Percentiles rank a stretch among this genome's conserved stretches.
These are phyloP conservation scores for Atherinosoma microstoma DNA, from an alignment of 2,797 vertebrate species.

Conservation along the genomic window DNA sequence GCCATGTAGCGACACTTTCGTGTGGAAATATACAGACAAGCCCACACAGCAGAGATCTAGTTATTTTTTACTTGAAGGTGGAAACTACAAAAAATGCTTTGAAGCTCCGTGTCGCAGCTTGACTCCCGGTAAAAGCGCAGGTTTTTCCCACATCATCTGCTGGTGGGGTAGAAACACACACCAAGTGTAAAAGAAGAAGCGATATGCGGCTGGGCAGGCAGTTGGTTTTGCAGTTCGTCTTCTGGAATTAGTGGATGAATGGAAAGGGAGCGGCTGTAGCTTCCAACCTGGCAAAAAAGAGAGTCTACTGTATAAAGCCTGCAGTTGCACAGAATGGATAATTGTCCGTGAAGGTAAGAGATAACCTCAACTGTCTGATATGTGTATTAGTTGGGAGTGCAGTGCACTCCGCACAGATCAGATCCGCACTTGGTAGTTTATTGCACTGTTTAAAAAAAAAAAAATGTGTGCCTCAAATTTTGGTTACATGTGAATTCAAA, in stretches of 20 bases:
- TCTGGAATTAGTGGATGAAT: slow-evolving; percentile 73
- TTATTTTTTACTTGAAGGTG: slow-evolving; percentile 65
- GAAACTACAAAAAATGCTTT: slow-evolving; percentile 64
- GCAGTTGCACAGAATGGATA: slow-evolving; percentile 64
- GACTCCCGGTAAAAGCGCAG: slow-evolving; percentile 56
- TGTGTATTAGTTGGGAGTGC: slow-evolving; percentile 3
- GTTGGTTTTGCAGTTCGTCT: slow-evolving; percentile 60
- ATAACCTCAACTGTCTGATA: not conserved
- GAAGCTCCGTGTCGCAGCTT: slow-evolving; percentile 57
- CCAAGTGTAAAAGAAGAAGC: slow-evolving; percentile 45
- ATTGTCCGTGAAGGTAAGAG: slow-evolving; percentile 68
- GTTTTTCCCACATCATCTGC: slow-evolving; percentile 49
- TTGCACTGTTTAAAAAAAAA: not conserved
- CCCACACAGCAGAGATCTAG: slow-evolving; percentile 48
- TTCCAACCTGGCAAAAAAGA: slow-evolving; percentile 32
- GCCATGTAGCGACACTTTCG: slow-evolving; percentile 46
- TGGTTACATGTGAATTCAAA: no score
- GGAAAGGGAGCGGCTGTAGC: slow-evolving; percentile 71
- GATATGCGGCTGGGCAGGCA: slow-evolving; percentile 55
- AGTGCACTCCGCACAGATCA: not conserved
- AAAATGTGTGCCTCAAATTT: not conserved
- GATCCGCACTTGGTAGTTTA: slow-evolving; percentile 9
- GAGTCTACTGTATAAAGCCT: slow-evolving; percentile 28
- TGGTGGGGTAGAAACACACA: slow-evolving; percentile 10
- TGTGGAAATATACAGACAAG: slow-evolving; percentile 53